Percentiles rank a stretch among this genome's conserved stretches.
These are phyloP conservation scores for Echiichthys vipera DNA, from an alignment of 2,797 vertebrate species.

Conservation along the genomic window DNA sequence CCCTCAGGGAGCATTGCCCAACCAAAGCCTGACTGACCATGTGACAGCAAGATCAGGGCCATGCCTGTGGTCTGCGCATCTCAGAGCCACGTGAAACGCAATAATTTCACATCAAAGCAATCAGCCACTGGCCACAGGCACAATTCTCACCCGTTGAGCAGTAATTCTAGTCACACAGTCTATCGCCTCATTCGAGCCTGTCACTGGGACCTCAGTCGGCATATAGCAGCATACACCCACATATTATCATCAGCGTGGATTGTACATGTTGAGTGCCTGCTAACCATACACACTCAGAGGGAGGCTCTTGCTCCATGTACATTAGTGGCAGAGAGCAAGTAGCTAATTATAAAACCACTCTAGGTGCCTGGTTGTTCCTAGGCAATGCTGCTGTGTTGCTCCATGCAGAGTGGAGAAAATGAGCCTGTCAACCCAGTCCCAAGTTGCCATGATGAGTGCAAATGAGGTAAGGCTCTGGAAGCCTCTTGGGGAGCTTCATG, in stretches of 20 bases:
- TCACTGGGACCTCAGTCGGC: conserved; percentile 48
- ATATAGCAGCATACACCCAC: conserved; percentile 43
- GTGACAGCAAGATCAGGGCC: conserved; percentile 56
- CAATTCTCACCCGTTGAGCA: conserved; percentile 81
- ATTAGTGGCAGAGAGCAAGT: conserved; percentile 71
- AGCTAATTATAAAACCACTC: conserved; percentile 86
- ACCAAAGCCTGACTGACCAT: conserved; percentile 37
- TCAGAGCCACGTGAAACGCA: conserved; percentile 69
- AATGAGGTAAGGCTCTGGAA: conserved; percentile 82
- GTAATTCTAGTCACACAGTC: too few relatives aligned
- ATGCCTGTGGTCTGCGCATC: conserved; percentile 58
- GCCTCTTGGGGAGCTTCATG: conserved; percentile 67
- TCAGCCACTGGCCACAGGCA: conserved; percentile 75
- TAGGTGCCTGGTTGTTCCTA: conserved; percentile 69
- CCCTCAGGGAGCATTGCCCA: conserved; percentile 24
- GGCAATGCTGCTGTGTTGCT: conserved; percentile 69
- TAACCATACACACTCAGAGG: conserved; percentile 34
- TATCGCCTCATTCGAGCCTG: conserved; percentile 60
- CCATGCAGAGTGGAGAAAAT: conserved; percentile 82
- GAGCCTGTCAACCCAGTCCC: conserved; percentile 82
- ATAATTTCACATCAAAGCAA: conserved; percentile 85
- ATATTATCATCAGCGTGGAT: conserved; percentile 57
- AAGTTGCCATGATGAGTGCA: conserved; percentile 80
- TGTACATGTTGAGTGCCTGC: conserved; percentile 35
- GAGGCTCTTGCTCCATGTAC: conserved; percentile 52